A percentile compares a stretch with the other conserved stretches of the same genome.
phyloP scores from a whole-genome alignment of 1,140 invertebrate genomes.

The Diprion similis region DNA sequence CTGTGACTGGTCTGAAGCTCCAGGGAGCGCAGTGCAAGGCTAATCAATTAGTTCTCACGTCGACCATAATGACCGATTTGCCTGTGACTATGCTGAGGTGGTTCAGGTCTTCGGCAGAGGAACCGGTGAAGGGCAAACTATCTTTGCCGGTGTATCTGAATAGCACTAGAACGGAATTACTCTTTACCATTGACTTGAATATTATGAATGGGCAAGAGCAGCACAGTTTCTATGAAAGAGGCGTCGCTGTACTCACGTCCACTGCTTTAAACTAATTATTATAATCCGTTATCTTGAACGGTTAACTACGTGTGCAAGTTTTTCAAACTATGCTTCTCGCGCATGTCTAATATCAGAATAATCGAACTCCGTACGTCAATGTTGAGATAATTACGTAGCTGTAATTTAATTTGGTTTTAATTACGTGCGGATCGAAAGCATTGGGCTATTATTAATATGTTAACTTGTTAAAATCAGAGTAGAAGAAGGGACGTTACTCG shows the following conservation, averaged over 20 bases:
- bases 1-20: constrained; percentile 86
- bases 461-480: too few species aligned
- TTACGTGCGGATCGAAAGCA: too few species aligned
- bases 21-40: constrained; percentile 93
- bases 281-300: too few species aligned
- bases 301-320: too few species aligned
- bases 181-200: constrained; percentile 95
- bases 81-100: constrained; percentile 88
- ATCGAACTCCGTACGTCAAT: too few species aligned
- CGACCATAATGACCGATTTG: constrained; percentile 93
- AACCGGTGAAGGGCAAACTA: constrained; percentile 70
- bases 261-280: constrained; percentile 83
- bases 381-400: too few species aligned
- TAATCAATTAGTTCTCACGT: constrained; percentile 90
- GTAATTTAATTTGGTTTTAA: too few species aligned
- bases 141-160: constrained; percentile 97
- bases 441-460: too few species aligned
- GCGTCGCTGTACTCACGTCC: constrained; percentile 92
- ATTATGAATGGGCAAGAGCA: constrained; percentile 86
- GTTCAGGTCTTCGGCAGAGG: constrained; percentile 73
- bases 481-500: too few species aligned
- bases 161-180: constrained; percentile 89
- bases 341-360: too few species aligned
- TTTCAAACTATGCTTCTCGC: too few species aligned
- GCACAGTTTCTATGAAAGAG: constrained; percentile 95